phyloP scores from a whole-genome alignment of 2,797 vertebrate species.

The Halcyon leucocephala region DNA sequence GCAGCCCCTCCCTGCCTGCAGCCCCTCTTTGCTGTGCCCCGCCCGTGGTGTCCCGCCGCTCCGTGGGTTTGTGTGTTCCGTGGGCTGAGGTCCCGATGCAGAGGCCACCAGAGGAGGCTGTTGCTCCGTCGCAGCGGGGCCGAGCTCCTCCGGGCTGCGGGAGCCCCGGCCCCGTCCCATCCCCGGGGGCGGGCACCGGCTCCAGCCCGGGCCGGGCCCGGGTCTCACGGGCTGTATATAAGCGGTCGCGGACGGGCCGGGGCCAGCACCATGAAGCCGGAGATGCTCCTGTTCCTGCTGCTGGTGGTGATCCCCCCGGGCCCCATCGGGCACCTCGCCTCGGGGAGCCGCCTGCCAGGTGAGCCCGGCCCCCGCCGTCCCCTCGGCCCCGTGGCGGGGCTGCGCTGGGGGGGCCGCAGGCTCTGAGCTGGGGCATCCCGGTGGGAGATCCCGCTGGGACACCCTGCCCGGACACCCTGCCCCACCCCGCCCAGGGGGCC shows the following conservation, averaged over 20 bases:
- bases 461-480: neutral
- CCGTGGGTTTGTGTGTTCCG: neutral
- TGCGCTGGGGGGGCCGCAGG: neutral
- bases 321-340: neutral
- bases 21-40: no score
- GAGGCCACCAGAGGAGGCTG: conserved; percentile 53
- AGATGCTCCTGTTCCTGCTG: neutral
- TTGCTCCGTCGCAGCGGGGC: neutral
- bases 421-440: neutral
- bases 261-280: neutral
- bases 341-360: neutral
- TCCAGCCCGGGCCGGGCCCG: neutral
- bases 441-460: neutral
- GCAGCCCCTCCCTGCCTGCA: neutral
- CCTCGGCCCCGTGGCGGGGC: neutral
- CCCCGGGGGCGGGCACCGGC: neutral
- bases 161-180: neutral
- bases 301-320: neutral
- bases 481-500: neutral
- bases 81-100: neutral
- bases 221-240: neutral
- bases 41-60: neutral
- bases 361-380: neutral
- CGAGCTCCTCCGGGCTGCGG: neutral
- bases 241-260: neutral